A percentile compares a stretch with the other conserved stretches of the same genome.
phyloP scores from a whole-genome alignment of 2,797 vertebrate genomes.

The Podarcis siculus region DNA sequence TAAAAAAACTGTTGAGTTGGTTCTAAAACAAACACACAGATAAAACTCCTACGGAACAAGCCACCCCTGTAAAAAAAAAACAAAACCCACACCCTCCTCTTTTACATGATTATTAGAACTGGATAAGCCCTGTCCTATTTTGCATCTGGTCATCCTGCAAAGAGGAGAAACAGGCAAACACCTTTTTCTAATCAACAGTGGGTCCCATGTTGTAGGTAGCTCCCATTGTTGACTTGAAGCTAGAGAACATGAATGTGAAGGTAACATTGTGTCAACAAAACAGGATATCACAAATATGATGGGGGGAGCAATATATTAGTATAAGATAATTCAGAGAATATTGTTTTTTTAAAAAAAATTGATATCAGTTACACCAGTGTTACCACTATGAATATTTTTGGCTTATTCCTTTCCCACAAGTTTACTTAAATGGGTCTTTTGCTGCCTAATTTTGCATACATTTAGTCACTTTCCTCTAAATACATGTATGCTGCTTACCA shows the following conservation, averaged over 20 bases:
- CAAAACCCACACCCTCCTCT: no score
- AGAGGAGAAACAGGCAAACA: no score
- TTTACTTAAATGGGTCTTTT: slow-evolving; percentile 68
- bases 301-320: neutral
- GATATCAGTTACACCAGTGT: slow-evolving; percentile 33
- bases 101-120: no score
- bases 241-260: neutral
- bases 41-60: no score
- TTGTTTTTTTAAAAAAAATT: neutral
- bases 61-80: no score
- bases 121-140: no score
- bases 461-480: slow-evolving; percentile 71
- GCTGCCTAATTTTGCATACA: slow-evolving; percentile 72
- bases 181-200: no score
- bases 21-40: no score
- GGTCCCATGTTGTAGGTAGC: neutral
- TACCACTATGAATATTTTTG: slow-evolving; percentile 55
- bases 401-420: slow-evolving; percentile 66
- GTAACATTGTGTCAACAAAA: no score
- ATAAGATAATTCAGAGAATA: no score
- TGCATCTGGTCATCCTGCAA: no score
- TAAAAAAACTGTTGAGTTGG: no score
- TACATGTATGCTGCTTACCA: slow-evolving; percentile 72
- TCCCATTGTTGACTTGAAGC: neutral
- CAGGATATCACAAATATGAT: neutral